Evolutionary conservation across 2,797 vertebrate genomes (phyloP).

Genomic region (Gymnopithys bicolor): DNA sequence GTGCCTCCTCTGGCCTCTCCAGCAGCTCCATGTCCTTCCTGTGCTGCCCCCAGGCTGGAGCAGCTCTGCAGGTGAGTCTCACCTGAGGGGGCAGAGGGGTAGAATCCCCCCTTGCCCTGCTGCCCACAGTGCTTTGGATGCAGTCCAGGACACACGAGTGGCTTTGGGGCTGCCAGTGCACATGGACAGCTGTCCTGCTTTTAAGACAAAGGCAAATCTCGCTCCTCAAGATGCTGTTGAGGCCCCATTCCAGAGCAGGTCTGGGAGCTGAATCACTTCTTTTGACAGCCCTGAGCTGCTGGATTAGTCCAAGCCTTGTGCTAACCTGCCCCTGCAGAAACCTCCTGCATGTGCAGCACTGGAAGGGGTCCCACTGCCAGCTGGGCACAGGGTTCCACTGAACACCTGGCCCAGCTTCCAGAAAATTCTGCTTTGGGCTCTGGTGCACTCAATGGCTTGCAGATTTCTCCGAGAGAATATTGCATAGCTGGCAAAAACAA

Average conservation of each 20-base stretch:
- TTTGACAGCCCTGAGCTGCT: background rate
- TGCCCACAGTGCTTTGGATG: background rate
- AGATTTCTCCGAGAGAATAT: constrained; percentile 16
- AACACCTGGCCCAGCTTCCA: background rate
- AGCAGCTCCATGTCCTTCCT: background rate
- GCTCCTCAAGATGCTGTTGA: fast-evolving
- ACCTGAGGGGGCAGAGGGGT: fast-evolving
- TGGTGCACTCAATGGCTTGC: constrained; percentile 16
- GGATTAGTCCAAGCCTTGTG: background rate
- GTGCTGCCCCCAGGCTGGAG: background rate
- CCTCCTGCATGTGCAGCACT: background rate
- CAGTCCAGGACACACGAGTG: background rate
- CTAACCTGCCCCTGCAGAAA: background rate
- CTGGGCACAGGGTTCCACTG: background rate
- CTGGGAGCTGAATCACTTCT: background rate
- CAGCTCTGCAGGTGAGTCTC: background rate
- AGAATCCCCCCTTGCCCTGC: background rate
- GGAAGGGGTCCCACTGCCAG: background rate
- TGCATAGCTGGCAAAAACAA: constrained; percentile 13
- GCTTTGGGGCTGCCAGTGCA: background rate
- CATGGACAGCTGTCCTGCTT: background rate
- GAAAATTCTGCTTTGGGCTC: background rate
- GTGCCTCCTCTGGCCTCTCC: background rate
- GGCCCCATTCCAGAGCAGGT: background rate
- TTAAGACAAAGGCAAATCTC: background rate